Evolutionary conservation across 1,140 invertebrate species (phyloP), one percentile per base, ranked within the genome.

Genomic region (Araneus ventricosus): DNA sequence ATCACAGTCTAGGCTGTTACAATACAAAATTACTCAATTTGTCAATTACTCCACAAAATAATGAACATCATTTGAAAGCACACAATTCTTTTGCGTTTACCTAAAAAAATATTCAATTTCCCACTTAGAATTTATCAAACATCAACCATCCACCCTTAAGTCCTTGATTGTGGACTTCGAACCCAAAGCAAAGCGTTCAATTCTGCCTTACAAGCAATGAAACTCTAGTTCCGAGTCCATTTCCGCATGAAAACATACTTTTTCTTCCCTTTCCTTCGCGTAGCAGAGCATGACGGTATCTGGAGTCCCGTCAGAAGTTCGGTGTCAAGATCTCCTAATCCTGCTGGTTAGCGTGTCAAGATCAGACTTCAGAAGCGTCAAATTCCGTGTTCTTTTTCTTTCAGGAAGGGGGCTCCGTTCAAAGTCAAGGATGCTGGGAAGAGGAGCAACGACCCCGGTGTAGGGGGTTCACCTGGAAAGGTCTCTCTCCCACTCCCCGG

Each of bases 381-480:
- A 84, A 57, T 84, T 84, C 82, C 37, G 37, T 84, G 45, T 52
- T 75, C 27, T 75, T 34, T 34, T 75, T 61, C 34, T 34, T 34
- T 80, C 37, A 34, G 39, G n/a, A 45, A 52, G 79, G n/a, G 24
- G 41, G n/a, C n/a, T 37, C 20, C 37, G 79, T 84, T 91, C 89
- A 82, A 91, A 91, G 89, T 84, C 79, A 91, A 91, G 79, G 89
- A 91, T 91, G 52, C 27, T 67, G 4, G 34, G 24, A 86, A 87
- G 57, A 70, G 37, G 89, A 22, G 79, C 89, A 91, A 91, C 79
- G 89, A 91, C 75, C 89, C 59, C 22, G 24, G 37, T 41, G 14
- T 6, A 14, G 86, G 75, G 45, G 30, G 8, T 37, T 79, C 45
- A 67, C 79, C 88, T 80, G 70, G 86, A 67, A n/a, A n/a, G 59